Evolutionary conservation across 2,888 invertebrate genomes (phyloP).

Genomic region (Thelaira solivaga): DNA sequence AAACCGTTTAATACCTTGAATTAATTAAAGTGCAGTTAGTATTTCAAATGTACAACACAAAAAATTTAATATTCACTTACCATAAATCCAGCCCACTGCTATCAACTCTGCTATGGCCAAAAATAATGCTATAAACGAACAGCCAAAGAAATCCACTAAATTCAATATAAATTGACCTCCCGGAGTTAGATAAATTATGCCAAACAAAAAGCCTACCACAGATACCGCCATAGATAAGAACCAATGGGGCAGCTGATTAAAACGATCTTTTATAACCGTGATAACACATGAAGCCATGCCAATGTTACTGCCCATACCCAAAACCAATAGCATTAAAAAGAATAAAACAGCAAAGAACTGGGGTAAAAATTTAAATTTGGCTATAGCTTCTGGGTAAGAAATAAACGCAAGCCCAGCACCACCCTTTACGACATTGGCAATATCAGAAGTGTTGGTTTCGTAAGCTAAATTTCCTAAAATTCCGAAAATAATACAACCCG

Average conservation of each 20-base stretch:
- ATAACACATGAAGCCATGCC: slow-evolving; percentile 77
- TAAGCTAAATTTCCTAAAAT: slow-evolving; percentile 88
- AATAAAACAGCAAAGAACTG: slow-evolving; percentile 80
- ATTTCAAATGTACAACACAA: no score
- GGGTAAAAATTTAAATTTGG: slow-evolving; percentile 78
- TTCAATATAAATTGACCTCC: slow-evolving; percentile 86
- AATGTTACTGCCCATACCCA: slow-evolving; percentile 79
- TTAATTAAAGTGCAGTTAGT: no score
- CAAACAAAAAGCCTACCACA: slow-evolving; percentile 79
- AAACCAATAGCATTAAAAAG: slow-evolving; percentile 79
- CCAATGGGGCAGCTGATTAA: slow-evolving; percentile 78
- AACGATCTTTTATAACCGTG: slow-evolving; percentile 78
- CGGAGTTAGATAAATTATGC: slow-evolving; percentile 82
- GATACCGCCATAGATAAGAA: slow-evolving; percentile 77
- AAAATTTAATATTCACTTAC: slow-evolving; percentile 74
- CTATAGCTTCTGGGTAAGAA: slow-evolving; percentile 81
- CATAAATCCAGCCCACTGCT: slow-evolving; percentile 86
- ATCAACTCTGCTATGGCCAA: slow-evolving; percentile 82
- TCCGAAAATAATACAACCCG: slow-evolving; percentile 90
- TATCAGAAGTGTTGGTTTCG: slow-evolving; percentile 80
- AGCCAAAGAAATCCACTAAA: slow-evolving; percentile 85
- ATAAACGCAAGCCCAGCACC: slow-evolving; percentile 90
- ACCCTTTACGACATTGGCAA: slow-evolving; percentile 82
- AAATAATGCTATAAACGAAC: slow-evolving; percentile 85
- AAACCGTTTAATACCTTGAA: slow-evolving; percentile 81